phyloP scores from a whole-genome alignment of 2,888 invertebrate species.

The Baronia brevicornis region DNA sequence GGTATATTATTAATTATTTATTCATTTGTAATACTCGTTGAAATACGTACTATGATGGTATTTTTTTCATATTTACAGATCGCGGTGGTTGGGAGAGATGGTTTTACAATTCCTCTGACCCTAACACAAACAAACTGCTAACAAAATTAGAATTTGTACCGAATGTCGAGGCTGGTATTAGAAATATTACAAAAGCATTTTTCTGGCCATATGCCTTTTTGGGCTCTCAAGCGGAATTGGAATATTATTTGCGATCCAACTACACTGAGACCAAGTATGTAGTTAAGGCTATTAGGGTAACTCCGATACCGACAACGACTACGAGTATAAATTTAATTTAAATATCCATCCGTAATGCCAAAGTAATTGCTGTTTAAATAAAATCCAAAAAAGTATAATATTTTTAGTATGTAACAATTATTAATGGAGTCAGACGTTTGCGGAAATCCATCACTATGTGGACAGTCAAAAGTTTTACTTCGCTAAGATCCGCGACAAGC shows the following conservation, averaged over 20 bases:
- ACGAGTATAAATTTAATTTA: no score
- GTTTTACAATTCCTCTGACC: slow-evolving; percentile 82
- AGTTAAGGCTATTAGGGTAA: no score
- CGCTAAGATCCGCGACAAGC: no score
- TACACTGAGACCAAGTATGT: slow-evolving; percentile 71
- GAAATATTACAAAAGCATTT: slow-evolving; percentile 83
- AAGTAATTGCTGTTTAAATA: no score
- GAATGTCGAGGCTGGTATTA: slow-evolving; percentile 79
- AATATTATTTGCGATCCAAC: slow-evolving; percentile 83
- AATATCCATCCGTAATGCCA: neutral
- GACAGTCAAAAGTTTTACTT: no score
- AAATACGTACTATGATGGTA: slow-evolving; percentile 1
- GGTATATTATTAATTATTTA: slow-evolving; percentile 55
- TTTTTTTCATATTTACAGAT: slow-evolving; percentile 54
- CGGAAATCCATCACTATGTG: no score
- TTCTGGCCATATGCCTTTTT: slow-evolving; percentile 88
- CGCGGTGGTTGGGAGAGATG: slow-evolving; percentile 85
- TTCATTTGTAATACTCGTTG: no score
- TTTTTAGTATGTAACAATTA: no score
- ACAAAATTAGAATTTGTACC: slow-evolving; percentile 81
- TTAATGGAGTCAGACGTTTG: no score
- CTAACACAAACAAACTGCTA: slow-evolving; percentile 75
- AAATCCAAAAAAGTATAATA: no score
- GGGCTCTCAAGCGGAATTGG: slow-evolving; percentile 81
- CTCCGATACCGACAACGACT: no score